Percentiles rank a stretch among this genome's conserved stretches.
Evolutionary conservation across 2,797 vertebrate genomes (phyloP).

Genomic region (Vireo griseus): DNA sequence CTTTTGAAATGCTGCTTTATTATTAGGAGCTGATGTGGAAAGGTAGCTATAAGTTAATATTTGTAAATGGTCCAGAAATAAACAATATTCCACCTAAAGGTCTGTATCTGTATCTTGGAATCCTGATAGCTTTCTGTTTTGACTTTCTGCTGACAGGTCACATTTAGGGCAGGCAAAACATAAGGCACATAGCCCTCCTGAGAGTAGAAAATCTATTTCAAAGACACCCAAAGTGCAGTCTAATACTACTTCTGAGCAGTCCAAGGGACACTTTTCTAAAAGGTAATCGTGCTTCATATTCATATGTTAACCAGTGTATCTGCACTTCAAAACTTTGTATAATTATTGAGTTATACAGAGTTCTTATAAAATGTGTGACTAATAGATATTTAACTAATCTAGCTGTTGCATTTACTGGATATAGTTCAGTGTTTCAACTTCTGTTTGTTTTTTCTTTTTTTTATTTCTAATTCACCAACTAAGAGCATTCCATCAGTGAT

Average conservation of each 20-base stretch:
- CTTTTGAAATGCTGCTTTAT: background rate
- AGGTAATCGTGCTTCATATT: conserved; percentile 88
- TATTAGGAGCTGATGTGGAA: background rate
- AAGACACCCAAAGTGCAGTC: conserved; percentile 98
- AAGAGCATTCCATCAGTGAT: conserved; percentile 19
- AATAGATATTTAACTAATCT: conserved; percentile 12
- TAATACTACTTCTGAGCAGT: conserved; percentile 94
- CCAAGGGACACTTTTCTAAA: conserved; percentile 97
- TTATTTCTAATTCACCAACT: background rate
- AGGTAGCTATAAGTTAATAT: background rate
- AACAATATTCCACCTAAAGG: conserved; percentile 47
- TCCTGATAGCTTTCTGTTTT: conserved; percentile 80
- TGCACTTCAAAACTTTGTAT: conserved; percentile 40
- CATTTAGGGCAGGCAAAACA: conserved; percentile 99
- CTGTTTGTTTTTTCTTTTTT: background rate
- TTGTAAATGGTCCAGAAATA: conserved; percentile 2
- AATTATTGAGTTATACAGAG: background rate
- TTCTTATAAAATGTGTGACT: background rate
- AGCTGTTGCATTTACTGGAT: background rate
- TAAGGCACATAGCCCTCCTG: conserved; percentile 98
- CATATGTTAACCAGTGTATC: conserved; percentile 59
- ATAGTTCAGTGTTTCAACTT: background rate
- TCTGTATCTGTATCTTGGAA: conserved; percentile 62
- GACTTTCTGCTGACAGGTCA: conserved; percentile 96
- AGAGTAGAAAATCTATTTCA: conserved; percentile 98